Percentiles rank a stretch among this genome's conserved stretches.
These are phyloP conservation scores for Augochlora pura DNA, from an alignment of 1,140 invertebrate species.

Conservation along the genomic window DNA sequence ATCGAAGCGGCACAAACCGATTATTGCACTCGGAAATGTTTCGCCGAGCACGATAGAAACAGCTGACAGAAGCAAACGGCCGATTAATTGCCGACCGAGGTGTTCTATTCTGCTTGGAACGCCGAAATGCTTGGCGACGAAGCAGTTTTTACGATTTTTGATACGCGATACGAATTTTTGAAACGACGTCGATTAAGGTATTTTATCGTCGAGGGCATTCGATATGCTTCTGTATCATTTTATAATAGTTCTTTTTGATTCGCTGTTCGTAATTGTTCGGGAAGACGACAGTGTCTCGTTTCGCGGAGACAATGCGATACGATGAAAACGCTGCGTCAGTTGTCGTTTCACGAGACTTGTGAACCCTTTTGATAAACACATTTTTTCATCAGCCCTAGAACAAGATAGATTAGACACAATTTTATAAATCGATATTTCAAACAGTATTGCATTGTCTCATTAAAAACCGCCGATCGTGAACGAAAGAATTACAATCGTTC, in stretches of 20 bases:
- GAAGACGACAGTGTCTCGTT: neutral
- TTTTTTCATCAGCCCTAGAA: no score
- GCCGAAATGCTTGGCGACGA: neutral
- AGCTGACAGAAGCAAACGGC: neutral
- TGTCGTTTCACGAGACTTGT: no score
- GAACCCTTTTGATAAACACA: no score
- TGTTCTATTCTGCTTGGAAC: conserved; percentile 12
- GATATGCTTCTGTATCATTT: conserved; percentile 12
- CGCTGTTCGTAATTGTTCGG: neutral
- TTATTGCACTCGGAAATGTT: conserved; percentile 22
- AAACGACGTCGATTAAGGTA: conserved; percentile 4
- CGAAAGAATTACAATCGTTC: neutral
- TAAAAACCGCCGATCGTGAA: neutral
- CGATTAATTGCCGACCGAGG: neutral
- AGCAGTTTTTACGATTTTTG: conserved; percentile 34
- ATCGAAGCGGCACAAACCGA: conserved; percentile 21
- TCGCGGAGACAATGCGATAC: neutral
- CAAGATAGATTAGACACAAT: no score
- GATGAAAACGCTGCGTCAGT: no score
- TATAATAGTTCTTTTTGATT: neutral
- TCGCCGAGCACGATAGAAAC: conserved; percentile 7
- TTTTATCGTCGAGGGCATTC: conserved; percentile 24
- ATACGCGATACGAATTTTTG: conserved; percentile 18
- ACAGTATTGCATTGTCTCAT: no score
- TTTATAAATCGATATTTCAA: no score